A percentile compares a stretch with the other conserved stretches of the same genome.
These are phyloP conservation scores for Cyrtonyx montezumae DNA, from an alignment of 2,113 vertebrate genomes.

Conservation along the genomic window DNA sequence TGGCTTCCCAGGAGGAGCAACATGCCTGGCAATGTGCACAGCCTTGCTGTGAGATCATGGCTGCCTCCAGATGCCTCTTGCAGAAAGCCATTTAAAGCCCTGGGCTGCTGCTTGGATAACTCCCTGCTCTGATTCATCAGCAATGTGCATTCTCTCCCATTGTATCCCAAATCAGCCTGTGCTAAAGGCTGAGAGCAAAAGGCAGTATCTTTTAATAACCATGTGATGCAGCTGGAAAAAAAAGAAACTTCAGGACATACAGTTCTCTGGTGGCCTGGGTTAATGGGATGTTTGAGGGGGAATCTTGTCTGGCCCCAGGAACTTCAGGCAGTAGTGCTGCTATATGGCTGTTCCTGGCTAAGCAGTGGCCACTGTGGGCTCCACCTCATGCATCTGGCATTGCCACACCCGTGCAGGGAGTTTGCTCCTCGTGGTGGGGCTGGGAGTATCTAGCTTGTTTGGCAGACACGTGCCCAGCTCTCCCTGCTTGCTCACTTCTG, in stretches of 20 bases:
- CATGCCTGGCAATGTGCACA: not conserved
- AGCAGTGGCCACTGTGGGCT: not conserved
- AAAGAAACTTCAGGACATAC: not conserved
- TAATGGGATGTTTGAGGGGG: conserved; percentile 1
- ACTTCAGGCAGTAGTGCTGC: not conserved
- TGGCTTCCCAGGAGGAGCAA: conserved; percentile 14
- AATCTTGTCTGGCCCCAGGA: not conserved
- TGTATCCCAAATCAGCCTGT: not conserved
- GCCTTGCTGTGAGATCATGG: conserved; percentile 8
- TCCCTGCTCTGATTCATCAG: conserved; percentile 22
- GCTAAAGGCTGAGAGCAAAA: conserved; percentile 15
- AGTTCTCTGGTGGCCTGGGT: not conserved
- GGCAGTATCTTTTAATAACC: conserved; percentile 57
- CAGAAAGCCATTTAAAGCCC: conserved; percentile 49
- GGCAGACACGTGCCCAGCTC: not conserved
- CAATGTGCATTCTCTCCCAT: not conserved
- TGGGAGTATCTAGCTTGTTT: not conserved
- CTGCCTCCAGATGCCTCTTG: conserved; percentile 34
- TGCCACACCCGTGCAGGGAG: fast-evolving
- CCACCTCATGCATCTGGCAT: not conserved
- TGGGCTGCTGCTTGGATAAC: conserved; percentile 32
- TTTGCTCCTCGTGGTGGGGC: not conserved
- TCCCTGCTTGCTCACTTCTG: not conserved
- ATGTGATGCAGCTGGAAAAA: conserved; percentile 13
- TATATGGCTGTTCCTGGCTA: not conserved